Base-by-base conservation (phyloP, 1,140 invertebrate genomes). In the Drosophila sturtevanti region DNA sequence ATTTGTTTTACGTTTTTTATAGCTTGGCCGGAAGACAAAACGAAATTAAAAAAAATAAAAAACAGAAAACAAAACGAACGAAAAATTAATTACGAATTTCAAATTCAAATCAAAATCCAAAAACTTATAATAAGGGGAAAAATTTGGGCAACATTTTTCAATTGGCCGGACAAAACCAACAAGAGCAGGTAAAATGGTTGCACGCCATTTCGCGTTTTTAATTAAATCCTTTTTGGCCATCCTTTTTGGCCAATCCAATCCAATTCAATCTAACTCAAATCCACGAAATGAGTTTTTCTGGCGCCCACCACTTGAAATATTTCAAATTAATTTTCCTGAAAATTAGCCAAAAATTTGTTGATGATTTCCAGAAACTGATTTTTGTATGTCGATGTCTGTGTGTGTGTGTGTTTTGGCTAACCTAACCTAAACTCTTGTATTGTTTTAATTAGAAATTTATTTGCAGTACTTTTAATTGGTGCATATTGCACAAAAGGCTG, bases 381-480 rank as follows among this genome's bases (percentile, higher is more conserved):
- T 63, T 68, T 52, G 34, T 61, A 37, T 35, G 16, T 35, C 21
- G 11, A 18, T 61, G 18, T 18, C 35, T 2, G 18, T 27, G 7
- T 14, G 10, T 12, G 2, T 27, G 37, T 12, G 61, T 31, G 16
- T 65, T 27, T 44, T 1, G 16, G 16, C 16, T 21, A 21, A 21
- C 41, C 41, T 48, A 21, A 48, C 41, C 16, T 12, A 48, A 48
- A 48, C 41, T 48, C 12, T 63, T 54, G 63, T 54, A 64, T 70
- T 77, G 66, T 64, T 77, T 64, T 86, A 86, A 86, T 86, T 86
- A 81, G 35, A 82, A 87, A 86, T 86, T 79, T 86, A 87, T 86
- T 86, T 86, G 82, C 74, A 68, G 48, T 54, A 41, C 63, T 81
- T 87, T 78, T 72, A 79, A 82, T 86, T 82, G 41, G 16, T 48